These are phyloP conservation scores for Xestia sexstrigata DNA, from an alignment of 2,888 invertebrate species.

Conservation along the genomic window DNA sequence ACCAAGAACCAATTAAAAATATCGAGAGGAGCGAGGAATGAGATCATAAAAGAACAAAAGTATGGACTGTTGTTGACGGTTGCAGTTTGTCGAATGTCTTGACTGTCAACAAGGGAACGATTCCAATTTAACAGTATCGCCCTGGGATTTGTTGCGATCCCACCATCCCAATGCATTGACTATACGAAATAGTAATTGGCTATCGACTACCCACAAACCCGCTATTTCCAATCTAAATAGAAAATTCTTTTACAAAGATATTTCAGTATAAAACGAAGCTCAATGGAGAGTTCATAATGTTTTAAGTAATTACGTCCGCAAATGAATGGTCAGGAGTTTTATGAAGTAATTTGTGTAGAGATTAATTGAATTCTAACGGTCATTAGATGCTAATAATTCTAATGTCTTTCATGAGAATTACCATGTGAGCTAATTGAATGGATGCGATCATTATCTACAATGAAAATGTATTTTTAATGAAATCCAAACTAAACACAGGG, in stretches of 20 bases:
- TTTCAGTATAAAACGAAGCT: not conserved
- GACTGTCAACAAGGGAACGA: conserved; percentile 58
- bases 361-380: conserved; percentile 9
- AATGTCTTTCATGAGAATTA: not conserved
- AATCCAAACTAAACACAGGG: not conserved
- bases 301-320: conserved; percentile 28
- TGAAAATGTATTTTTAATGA: not conserved
- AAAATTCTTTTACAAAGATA: not conserved
- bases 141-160: conserved; percentile 45
- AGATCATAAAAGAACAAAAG: conserved; percentile 34
- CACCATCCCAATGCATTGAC: conserved; percentile 28
- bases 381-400: conserved; percentile 9
- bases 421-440: not conserved
- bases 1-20: conserved; percentile 47
- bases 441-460: not conserved
- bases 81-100: conserved; percentile 53
- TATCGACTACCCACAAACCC: conserved; percentile 16
- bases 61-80: conserved; percentile 15
- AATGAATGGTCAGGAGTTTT: conserved; percentile 7
- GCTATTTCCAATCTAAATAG: conserved; percentile 38
- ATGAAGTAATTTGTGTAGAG: conserved; percentile 5
- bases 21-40: conserved; percentile 5
- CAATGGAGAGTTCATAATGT: not conserved
- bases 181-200: conserved; percentile 49
- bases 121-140: conserved; percentile 61